These are phyloP conservation scores for Tragelaphus buxtoni DNA, from an alignment of 2,113 vertebrate species.

Conservation along the genomic window DNA sequence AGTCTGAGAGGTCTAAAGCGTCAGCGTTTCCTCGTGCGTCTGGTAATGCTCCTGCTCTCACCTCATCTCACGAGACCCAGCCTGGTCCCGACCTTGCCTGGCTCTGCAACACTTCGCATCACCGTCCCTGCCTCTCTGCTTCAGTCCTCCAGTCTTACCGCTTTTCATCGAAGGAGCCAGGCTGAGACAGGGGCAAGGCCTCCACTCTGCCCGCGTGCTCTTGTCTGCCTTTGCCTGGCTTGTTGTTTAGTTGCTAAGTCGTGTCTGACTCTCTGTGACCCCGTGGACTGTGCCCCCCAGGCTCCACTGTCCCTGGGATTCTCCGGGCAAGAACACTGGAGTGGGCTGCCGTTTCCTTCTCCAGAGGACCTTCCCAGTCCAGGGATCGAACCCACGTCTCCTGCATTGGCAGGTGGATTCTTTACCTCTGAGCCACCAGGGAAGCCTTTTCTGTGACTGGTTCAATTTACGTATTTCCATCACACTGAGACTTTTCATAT, in stretches of 20 bases:
- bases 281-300: neutral
- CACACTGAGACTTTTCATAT: neutral
- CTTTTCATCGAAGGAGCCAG: accelerated
- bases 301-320: neutral
- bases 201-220: accelerated
- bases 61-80: accelerated
- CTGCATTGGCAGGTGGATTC: neutral
- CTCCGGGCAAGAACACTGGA: neutral
- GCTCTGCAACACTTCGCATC: neutral
- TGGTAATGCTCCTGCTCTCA: neutral
- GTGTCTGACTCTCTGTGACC: neutral
- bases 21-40: neutral
- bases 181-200: too few species aligned
- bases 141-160: too few species aligned
- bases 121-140: accelerated
- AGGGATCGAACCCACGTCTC: neutral
- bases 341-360: neutral
- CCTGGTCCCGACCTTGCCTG: accelerated
- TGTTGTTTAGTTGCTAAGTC: neutral
- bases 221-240: neutral
- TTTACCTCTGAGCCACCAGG: neutral
- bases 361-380: neutral
- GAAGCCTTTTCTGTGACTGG: neutral
- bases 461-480: neutral
- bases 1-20: neutral